These are phyloP conservation scores for Brachyopa scutellaris DNA, from an alignment of 2,888 invertebrate genomes.

Conservation along the genomic window DNA sequence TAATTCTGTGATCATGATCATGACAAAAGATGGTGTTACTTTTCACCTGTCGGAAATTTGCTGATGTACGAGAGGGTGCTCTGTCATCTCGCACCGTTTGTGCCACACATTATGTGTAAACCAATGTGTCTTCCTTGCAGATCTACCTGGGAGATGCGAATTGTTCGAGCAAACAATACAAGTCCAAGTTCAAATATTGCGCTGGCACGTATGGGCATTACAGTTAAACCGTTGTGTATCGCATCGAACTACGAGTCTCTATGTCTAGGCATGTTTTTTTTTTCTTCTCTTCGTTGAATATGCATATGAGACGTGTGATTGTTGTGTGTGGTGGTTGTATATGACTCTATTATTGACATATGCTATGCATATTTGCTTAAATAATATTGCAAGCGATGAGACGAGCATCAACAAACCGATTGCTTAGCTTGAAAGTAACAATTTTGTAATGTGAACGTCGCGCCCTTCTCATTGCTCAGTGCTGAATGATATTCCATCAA, in stretches of 20 bases:
- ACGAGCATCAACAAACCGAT: background rate
- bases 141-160: slow-evolving; percentile 25
- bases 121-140: slow-evolving; percentile 6
- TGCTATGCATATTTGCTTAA: slow-evolving; percentile 38
- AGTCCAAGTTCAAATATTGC: slow-evolving; percentile 67
- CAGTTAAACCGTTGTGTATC: slow-evolving; percentile 10
- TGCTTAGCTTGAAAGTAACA: slow-evolving; percentile 9
- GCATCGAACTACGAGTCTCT: slow-evolving; percentile 9
- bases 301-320: slow-evolving; percentile 6
- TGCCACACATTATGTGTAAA: slow-evolving; percentile 14
- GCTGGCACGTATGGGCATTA: slow-evolving; percentile 45
- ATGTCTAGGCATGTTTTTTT: slow-evolving; percentile 11
- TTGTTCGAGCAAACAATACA: slow-evolving; percentile 55
- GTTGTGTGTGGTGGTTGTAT: background rate
- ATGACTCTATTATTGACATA: slow-evolving; percentile 26
- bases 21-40: slow-evolving; percentile 28
- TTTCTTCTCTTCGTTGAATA: slow-evolving; percentile 26
- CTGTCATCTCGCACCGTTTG: slow-evolving; percentile 28
- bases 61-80: slow-evolving; percentile 11
- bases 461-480: too few relatives aligned
- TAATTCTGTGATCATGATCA: slow-evolving; percentile 23
- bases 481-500: too few relatives aligned
- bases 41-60: slow-evolving; percentile 29
- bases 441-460: too few relatives aligned
- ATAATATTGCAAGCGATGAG: slow-evolving; percentile 21